These are phyloP conservation scores for Drosophila prolongata DNA, from an alignment of 2,888 invertebrate species.

Conservation along the genomic window DNA sequence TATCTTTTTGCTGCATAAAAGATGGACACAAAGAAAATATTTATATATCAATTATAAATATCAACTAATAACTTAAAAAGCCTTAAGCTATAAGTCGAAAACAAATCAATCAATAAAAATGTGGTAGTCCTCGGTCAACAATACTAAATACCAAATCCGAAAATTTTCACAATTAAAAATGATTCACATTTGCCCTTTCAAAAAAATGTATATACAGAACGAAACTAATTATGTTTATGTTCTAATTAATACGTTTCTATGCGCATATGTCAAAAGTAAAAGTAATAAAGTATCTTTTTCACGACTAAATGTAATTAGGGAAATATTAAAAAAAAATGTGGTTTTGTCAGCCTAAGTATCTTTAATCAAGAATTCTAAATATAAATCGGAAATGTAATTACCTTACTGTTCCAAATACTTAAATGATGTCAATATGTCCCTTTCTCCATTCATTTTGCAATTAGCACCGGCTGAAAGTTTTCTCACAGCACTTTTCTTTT, in stretches of 20 bases:
- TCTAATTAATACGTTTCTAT: no score
- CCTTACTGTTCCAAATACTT: conserved; percentile 20
- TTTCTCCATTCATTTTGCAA: background rate
- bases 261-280: no score
- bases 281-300: no score
- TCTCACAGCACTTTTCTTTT: conserved; percentile 24
- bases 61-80: no score
- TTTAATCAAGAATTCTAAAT: background rate
- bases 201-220: background rate
- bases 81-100: no score
- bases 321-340: background rate
- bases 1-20: conserved; percentile 1
- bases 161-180: no score
- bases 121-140: no score
- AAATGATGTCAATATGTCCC: background rate
- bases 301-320: background rate
- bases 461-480: conserved; percentile 28
- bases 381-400: conserved; percentile 19
- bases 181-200: background rate
- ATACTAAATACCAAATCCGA: no score
- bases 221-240: background rate
- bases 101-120: no score
- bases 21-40: no score
- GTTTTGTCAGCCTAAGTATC: background rate
- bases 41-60: no score